A percentile compares a stretch with the other conserved stretches of the same genome.
Conservation (phyloP, 2,113 vertebrate genomes). For the Australoheros scitulus region DNA sequence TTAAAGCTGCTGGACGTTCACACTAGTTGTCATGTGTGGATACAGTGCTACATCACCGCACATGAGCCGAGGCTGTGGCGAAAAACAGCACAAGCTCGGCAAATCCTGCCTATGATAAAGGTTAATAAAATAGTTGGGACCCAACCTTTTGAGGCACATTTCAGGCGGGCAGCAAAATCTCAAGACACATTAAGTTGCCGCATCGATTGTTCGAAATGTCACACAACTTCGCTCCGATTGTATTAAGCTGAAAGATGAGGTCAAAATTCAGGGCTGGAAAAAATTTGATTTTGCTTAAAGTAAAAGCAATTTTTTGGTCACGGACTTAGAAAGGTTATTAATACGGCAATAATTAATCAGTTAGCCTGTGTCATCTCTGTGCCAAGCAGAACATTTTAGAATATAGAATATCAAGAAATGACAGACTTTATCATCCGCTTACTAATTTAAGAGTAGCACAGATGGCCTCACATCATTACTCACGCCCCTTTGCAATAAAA, state of each 20-base stretch:
- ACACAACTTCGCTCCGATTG: conserved; percentile 20
- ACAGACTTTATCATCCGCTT: neutral
- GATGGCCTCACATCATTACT: conserved; percentile 6
- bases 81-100: conserved; percentile 15
- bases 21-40: conserved; percentile 20
- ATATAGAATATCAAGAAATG: neutral
- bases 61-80: conserved; percentile 1
- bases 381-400: neutral
- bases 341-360: neutral
- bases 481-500: neutral
- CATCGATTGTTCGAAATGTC: conserved; percentile 67
- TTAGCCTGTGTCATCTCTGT: neutral
- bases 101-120: conserved; percentile 38
- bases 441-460: neutral
- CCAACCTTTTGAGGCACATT: conserved; percentile 37
- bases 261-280: neutral
- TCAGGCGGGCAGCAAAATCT: conserved; percentile 12
- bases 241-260: conserved; percentile 28
- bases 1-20: conserved; percentile 21
- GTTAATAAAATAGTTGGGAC: conserved; percentile 59
- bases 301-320: neutral
- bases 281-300: neutral
- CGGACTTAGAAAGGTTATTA: neutral
- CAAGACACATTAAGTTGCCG: conserved; percentile 29
- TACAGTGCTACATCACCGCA: neutral